Evolutionary conservation across 1,140 invertebrate species (phyloP), one percentile per base, ranked within the genome.

Genomic region (Sitobion miscanthi): DNA sequence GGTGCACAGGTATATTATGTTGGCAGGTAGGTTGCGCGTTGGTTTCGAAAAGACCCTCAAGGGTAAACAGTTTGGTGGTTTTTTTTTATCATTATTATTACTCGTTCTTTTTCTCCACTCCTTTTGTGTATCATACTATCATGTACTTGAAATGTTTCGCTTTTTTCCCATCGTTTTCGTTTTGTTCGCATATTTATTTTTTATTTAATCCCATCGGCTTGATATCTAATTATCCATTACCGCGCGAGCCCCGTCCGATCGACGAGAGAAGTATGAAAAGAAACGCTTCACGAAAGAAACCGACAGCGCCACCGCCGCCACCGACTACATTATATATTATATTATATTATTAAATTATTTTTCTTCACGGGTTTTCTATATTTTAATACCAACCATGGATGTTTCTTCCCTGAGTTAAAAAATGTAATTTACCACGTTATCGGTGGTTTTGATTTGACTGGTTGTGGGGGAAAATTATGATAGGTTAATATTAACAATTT

Each of bases 51-150:
- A 47, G 30, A 47, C 38, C 23, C 83, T 85, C 42, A 23, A 45
- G 83, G 47, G 86, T 49, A 88, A 88, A 88, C 47, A 52, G 47
- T 88, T 88, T 23, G 45, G 30, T 42, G 83, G 23, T 42, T 23
- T 88, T 47, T 87, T 87, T 87, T 86, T 86, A 86, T 25, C 23
- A 86, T 86, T 86, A 88, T 49, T 88, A 52, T 88, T 49, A 52
- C n/a, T 23, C 23, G 23, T 85, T 42, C 9, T 25, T 85, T 25
- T 85, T 42, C 14, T 20, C 45, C 47, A 49, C 30, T 87, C 23
- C 17, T 49, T 87, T 47, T 87, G 25, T 87, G 45, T 87, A 87
- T n/a, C 49, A 52, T 52, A 52, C 49, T 52, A 52, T 52, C 25
- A 49, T 87, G 47, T 49, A 87, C 47, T 87, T 87, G 86, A n/a